A percentile compares a stretch with the other conserved stretches of the same genome.
phyloP scores from a whole-genome alignment of 2,888 invertebrate species.

The Pandemis heparana region DNA sequence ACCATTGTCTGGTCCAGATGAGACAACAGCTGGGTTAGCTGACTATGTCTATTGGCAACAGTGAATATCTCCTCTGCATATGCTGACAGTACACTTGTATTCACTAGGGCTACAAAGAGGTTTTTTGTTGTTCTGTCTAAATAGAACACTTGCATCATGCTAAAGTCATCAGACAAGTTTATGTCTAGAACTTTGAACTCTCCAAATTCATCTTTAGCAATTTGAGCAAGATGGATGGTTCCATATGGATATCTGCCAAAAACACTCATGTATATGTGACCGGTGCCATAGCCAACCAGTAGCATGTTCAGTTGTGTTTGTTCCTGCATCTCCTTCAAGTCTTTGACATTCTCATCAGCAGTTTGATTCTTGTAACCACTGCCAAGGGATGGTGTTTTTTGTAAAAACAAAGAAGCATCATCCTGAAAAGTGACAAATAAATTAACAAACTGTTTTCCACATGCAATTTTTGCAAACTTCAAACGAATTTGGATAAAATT shows the following conservation, averaged over 20 bases:
- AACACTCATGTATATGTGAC: conserved; percentile 90
- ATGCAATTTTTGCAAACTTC: not conserved
- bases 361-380: conserved; percentile 82
- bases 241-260: conserved; percentile 95
- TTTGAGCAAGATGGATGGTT: conserved; percentile 85
- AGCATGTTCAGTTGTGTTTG: conserved; percentile 90
- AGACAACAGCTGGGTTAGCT: conserved; percentile 89
- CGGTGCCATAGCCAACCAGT: conserved; percentile 91
- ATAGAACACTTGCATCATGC: conserved; percentile 88
- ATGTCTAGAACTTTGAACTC: conserved; percentile 87
- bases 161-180: conserved; percentile 89
- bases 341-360: conserved; percentile 84
- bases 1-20: conserved; percentile 91
- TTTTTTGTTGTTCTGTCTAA: conserved; percentile 79
- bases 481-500: no score
- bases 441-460: not conserved
- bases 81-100: conserved; percentile 87
- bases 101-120: conserved; percentile 79
- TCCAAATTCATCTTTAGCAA: conserved; percentile 84
- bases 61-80: conserved; percentile 89
- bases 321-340: conserved; percentile 86
- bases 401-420: conserved; percentile 83
- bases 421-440: conserved; percentile 62
- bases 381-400: conserved; percentile 84
- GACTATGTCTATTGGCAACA: conserved; percentile 91